A percentile compares a stretch with the other conserved stretches of the same genome.
Evolutionary conservation across 2,113 vertebrate species (phyloP).

Genomic region (Gopherus evgoodei): DNA sequence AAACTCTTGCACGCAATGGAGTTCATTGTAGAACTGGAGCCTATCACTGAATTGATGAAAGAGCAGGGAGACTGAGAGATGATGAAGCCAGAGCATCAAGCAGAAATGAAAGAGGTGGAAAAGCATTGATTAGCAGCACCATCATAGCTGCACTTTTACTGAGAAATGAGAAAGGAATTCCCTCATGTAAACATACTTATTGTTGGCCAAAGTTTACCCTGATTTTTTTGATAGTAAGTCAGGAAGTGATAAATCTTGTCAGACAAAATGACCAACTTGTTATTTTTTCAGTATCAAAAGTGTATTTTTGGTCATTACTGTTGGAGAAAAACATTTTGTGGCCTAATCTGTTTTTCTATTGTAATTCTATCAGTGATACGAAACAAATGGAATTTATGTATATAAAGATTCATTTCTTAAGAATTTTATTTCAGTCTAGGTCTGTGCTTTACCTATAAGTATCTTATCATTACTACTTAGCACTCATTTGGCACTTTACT

Average conservation of each 20-base stretch:
- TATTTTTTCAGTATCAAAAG: slow-evolving; percentile 48
- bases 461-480: not conserved
- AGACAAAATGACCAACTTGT: slow-evolving; percentile 26
- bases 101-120: slow-evolving; percentile 35
- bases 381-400: slow-evolving; percentile 30
- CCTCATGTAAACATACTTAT: slow-evolving; percentile 12
- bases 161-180: slow-evolving; percentile 43
- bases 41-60: not conserved
- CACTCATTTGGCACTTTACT: not conserved
- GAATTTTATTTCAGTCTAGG: not conserved
- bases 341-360: not conserved
- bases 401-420: not conserved
- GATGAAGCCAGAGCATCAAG: fast-evolving
- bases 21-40: slow-evolving; percentile 24
- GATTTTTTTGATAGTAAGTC: slow-evolving; percentile 53
- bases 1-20: not conserved
- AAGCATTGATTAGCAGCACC: not conserved
- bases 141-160: slow-evolving; percentile 35
- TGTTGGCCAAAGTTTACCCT: slow-evolving; percentile 20
- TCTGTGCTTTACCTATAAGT: not conserved
- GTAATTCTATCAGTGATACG: not conserved
- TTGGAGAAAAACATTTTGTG: not conserved
- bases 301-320: slow-evolving; percentile 15
- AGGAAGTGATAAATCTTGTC: slow-evolving; percentile 56
- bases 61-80: not conserved